Percentiles rank a stretch among this genome's conserved stretches.
Evolutionary conservation across 92 coral and sea anemone genomes (phyloP).

Genomic region (Montipora capitata): DNA sequence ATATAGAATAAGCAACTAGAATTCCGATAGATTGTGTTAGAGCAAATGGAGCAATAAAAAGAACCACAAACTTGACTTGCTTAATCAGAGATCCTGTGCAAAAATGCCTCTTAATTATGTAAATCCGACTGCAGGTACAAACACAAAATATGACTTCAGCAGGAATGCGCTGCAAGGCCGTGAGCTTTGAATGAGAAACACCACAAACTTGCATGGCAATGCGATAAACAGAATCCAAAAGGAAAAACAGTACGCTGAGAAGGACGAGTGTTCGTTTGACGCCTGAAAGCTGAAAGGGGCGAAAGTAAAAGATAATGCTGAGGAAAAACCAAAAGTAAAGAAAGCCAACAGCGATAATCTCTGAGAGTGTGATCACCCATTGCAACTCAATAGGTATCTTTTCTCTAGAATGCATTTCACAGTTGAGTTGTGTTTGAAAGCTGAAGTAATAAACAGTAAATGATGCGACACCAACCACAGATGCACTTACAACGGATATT

Average conservation of each 20-base stretch:
- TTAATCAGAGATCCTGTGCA: not conserved
- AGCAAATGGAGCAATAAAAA: not conserved
- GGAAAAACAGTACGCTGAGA: not conserved
- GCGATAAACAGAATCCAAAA: conserved; percentile 10
- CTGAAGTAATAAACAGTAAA: not conserved
- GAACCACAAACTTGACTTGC: not conserved
- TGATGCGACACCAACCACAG: not conserved
- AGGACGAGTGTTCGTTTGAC: not conserved
- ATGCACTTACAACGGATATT: not conserved
- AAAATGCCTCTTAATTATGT: not conserved
- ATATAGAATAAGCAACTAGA: not conserved
- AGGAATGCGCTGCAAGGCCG: not conserved
- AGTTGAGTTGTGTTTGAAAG: conserved; percentile 2
- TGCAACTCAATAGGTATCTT: not conserved
- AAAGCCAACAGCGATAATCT: not conserved
- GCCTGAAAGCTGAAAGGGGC: not conserved
- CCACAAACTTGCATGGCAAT: not conserved
- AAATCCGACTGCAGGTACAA: not conserved
- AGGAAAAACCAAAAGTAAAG: not conserved
- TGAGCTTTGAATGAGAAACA: not conserved
- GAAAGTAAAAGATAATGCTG: not conserved
- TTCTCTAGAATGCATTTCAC: not conserved
- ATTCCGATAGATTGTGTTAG: not conserved
- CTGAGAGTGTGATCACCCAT: not conserved
- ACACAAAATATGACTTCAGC: not conserved